Evolutionary conservation across 2,888 invertebrate species (phyloP).

Genomic region (Drosophila neutralis): DNA sequence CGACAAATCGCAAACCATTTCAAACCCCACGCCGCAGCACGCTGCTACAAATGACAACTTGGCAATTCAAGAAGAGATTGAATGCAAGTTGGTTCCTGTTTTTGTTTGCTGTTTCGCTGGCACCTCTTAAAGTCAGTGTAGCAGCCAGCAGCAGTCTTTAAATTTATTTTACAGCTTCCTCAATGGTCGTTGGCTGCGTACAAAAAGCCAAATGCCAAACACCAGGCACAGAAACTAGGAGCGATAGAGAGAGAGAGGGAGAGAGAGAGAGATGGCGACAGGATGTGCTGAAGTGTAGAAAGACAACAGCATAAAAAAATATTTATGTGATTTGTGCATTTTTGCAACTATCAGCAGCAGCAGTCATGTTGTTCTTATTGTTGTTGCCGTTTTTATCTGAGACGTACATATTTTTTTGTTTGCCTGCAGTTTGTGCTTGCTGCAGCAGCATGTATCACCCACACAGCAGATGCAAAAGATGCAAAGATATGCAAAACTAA

Average conservation of each 20-base stretch:
- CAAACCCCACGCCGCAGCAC: background rate
- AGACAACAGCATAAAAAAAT: slow-evolving; percentile 70
- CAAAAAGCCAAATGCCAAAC: slow-evolving; percentile 55
- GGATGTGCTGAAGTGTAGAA: slow-evolving; percentile 49
- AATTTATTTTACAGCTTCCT: slow-evolving; percentile 77
- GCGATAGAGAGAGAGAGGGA: background rate
- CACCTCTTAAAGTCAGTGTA: slow-evolving; percentile 32
- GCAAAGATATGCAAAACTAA: slow-evolving; percentile 79
- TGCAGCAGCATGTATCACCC: slow-evolving; percentile 25
- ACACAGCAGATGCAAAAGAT: slow-evolving; percentile 63
- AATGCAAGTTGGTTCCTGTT: slow-evolving; percentile 39
- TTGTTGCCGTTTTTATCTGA: slow-evolving; percentile 38
- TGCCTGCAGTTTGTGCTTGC: slow-evolving; percentile 37
- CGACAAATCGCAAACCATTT: background rate
- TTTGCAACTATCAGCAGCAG: slow-evolving; percentile 54
- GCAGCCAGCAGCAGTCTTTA: slow-evolving; percentile 40
- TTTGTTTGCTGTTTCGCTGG: slow-evolving; percentile 26
- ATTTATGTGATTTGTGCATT: slow-evolving; percentile 71
- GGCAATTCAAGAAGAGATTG: slow-evolving; percentile 45
- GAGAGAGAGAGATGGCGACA: background rate
- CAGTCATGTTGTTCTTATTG: slow-evolving; percentile 32
- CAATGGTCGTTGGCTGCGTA: slow-evolving; percentile 41
- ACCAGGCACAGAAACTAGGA: slow-evolving; percentile 25
- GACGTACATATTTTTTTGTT: slow-evolving; percentile 25
- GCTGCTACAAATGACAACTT: slow-evolving; percentile 37